Conservation (phyloP, 1,140 invertebrate genomes). For the Eufriesea mexicana region DNA sequence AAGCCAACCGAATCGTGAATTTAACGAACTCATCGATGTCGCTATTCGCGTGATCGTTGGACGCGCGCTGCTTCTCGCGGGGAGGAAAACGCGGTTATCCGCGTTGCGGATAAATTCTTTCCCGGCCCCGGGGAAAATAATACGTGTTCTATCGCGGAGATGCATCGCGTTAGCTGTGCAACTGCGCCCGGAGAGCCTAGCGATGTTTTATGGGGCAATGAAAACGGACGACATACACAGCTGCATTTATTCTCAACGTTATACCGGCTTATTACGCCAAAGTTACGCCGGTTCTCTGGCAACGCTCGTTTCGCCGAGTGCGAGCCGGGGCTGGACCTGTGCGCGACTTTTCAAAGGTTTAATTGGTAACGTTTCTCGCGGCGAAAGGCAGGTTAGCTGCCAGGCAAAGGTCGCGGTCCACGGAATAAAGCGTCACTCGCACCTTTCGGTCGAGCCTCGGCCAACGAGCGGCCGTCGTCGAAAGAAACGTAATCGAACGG, state of each 20-base stretch:
- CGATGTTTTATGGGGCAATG: constrained; percentile 59
- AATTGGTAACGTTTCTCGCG: neutral
- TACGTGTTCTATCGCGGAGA: constrained; percentile 42
- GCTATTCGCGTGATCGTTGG: neutral
- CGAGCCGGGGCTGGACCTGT: too few species aligned
- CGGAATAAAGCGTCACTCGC: constrained; percentile 19
- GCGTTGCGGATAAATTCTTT: constrained; percentile 26
- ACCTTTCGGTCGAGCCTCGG: too few species aligned
- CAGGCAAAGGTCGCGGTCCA: too few species aligned
- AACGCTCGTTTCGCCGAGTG: too few species aligned
- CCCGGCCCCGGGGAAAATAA: constrained; percentile 2
- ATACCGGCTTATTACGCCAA: constrained; percentile 51
- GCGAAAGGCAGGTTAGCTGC: neutral
- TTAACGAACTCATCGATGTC: neutral
- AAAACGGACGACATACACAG: constrained; percentile 36
- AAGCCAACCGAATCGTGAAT: neutral
- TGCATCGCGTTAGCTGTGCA: constrained; percentile 41
- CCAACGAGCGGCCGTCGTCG: neutral
- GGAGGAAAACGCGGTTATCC: neutral
- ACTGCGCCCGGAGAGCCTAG: constrained; percentile 33
- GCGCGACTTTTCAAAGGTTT: constrained; percentile 2
- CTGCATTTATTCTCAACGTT: constrained; percentile 11
- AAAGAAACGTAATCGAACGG: constrained; percentile 2
- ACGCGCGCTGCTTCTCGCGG: neutral
- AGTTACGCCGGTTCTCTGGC: constrained; percentile 26